Evolutionary conservation across 2,113 vertebrate genomes (phyloP).

Genomic region (Urocolius indicus): DNA sequence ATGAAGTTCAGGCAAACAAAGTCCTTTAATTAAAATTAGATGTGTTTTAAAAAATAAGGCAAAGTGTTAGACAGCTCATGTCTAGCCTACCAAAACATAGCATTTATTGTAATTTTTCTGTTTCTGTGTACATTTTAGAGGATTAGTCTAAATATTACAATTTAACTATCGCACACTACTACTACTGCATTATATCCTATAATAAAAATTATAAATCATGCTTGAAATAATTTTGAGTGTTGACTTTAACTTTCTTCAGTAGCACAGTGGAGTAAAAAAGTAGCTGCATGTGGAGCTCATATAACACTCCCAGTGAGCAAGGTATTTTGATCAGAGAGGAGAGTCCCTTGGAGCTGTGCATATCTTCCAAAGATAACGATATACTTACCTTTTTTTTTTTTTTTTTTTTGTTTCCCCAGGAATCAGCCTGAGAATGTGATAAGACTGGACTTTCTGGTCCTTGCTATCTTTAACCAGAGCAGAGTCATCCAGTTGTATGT

Average conservation of each 20-base stretch:
- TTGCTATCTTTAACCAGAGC: not conserved
- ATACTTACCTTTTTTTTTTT: not conserved
- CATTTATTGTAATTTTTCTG: not conserved
- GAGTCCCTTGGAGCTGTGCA: not conserved
- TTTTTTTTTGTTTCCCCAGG: too few relatives aligned
- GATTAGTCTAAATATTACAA: not conserved
- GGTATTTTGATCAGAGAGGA: not conserved
- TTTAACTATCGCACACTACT: not conserved
- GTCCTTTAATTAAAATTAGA: not conserved
- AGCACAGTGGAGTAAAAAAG: not conserved
- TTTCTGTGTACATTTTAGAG: not conserved
- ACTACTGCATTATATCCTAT: not conserved
- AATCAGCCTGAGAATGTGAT: not conserved
- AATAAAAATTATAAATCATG: not conserved
- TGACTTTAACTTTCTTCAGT: not conserved
- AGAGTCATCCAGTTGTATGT: not conserved
- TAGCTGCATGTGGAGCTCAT: not conserved
- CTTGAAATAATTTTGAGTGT: not conserved
- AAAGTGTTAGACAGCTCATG: not conserved
- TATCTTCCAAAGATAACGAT: not conserved
- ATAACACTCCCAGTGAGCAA: not conserved
- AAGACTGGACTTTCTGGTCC: not conserved
- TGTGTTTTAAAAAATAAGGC: not conserved
- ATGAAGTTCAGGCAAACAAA: not conserved
- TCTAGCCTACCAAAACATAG: not conserved